phyloP scores from a whole-genome alignment of 2,113 vertebrate genomes.

The Calonectris borealis region DNA sequence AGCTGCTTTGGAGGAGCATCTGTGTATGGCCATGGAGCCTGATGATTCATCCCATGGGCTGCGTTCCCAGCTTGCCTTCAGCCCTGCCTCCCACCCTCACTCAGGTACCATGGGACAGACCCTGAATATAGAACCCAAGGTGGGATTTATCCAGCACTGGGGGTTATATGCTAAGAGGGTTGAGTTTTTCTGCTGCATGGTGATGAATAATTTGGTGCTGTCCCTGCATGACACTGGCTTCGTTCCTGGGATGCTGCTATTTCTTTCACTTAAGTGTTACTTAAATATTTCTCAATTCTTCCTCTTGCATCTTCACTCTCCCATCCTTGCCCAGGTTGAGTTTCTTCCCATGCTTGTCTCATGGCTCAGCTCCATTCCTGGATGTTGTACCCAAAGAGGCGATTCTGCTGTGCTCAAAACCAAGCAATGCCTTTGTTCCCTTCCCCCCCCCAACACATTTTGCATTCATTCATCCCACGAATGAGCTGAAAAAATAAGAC shows the following conservation, averaged over 20 bases:
- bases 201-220: not conserved
- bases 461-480: not conserved
- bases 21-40: accelerated
- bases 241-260: not conserved
- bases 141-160: no score
- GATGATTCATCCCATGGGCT: no score
- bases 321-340: not conserved
- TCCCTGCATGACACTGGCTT: accelerated
- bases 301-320: not conserved
- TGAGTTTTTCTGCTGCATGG: not conserved
- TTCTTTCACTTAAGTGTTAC: not conserved
- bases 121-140: no score
- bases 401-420: not conserved
- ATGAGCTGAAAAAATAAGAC: not conserved
- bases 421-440: not conserved
- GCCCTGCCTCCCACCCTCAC: not conserved
- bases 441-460: not conserved
- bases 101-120: not conserved
- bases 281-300: not conserved
- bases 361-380: not conserved
- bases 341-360: not conserved
- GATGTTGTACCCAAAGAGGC: no score
- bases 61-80: not conserved
- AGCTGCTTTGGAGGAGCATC: not conserved
- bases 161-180: no score